phyloP scores from a whole-genome alignment of 1,140 invertebrate genomes.

The Sogatella furcifera region DNA sequence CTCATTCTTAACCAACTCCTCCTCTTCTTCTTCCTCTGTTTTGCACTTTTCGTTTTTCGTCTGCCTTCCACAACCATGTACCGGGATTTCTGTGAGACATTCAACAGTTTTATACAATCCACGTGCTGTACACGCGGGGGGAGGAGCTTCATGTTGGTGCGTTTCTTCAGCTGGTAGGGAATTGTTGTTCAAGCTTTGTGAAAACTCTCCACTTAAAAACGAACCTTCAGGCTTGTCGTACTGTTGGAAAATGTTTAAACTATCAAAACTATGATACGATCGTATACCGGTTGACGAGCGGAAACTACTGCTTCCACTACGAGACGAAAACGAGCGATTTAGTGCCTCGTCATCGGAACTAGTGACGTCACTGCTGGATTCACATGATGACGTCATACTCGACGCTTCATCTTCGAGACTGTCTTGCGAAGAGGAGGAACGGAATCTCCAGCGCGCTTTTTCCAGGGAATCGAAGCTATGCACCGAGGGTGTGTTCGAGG shows the following conservation, averaged over 20 bases:
- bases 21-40: background rate
- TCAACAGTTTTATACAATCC: constrained; percentile 26
- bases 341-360: constrained; percentile 26
- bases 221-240: constrained; percentile 12
- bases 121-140: background rate
- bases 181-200: constrained; percentile 24
- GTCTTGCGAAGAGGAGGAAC: constrained; percentile 37
- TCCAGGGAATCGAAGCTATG: constrained; percentile 46
- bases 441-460: constrained; percentile 34
- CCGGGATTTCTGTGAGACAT: constrained; percentile 19
- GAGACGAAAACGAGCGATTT: constrained; percentile 20
- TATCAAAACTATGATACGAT: constrained; percentile 38
- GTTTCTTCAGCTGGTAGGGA: constrained; percentile 13
- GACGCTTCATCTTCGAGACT: constrained; percentile 34
- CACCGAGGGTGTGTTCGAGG: constrained; percentile 25
- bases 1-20: constrained; percentile 8
- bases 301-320: constrained; percentile 18
- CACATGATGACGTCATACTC: constrained; percentile 13
- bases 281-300: constrained; percentile 28
- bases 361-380: constrained; percentile 27
- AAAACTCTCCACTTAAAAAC: constrained; percentile 21
- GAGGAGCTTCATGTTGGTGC: background rate
- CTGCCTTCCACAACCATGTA: constrained; percentile 2
- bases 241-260: constrained; percentile 24
- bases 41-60: background rate